Evolutionary conservation across 1,140 invertebrate genomes (phyloP), one percentile per base, ranked within the genome.

Genomic region (Leptopilina boulardi): DNA sequence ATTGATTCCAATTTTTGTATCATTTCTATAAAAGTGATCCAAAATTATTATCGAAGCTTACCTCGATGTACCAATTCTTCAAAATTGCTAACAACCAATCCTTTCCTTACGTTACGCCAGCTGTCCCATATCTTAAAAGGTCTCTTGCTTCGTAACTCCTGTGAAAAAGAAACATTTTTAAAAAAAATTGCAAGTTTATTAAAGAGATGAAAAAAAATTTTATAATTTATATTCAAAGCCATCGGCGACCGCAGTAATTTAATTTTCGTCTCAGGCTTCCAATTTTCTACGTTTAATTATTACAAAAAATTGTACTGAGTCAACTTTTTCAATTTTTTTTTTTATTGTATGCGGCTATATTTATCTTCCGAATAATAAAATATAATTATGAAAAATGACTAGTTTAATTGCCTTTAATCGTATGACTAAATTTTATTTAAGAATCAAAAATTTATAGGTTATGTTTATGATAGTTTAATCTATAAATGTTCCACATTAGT

Each of bases 71-170:
- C 94, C 87, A 99, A 92, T 92, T 99, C 98, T 91, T 97, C 95
- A 87, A 98, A 95, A 90, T 95, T 97, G 88, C 95, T 95, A 88
- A 98, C 97, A 84, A 98, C 97, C 90, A 98, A 92, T 87, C 97
- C 97, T 92, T 98, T 98, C 91, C 97, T 95, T 85, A 97, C 94
- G 92, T 95, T 97, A 93, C 98, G 94, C 93, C 96, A 97, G 92
- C 95, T 96, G 94, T 97, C 97, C 97, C 97, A 98, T 94, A 98
- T 95, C 94, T 98, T 98, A 93, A 98, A 98, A 93, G 97, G 97
- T 94, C 96, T 96, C 94, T 97, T 97, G 94, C 95, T 95, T 93
- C 96, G 95, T 93, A 95, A 94, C 94, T 97, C 95, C 95, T 97
- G 92, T 66, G 93, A 93, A 77, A 75, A 80, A 80, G 85, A 18